These are phyloP conservation scores for Pituophis catenifer DNA, from an alignment of 2,113 vertebrate species.

Conservation along the genomic window DNA sequence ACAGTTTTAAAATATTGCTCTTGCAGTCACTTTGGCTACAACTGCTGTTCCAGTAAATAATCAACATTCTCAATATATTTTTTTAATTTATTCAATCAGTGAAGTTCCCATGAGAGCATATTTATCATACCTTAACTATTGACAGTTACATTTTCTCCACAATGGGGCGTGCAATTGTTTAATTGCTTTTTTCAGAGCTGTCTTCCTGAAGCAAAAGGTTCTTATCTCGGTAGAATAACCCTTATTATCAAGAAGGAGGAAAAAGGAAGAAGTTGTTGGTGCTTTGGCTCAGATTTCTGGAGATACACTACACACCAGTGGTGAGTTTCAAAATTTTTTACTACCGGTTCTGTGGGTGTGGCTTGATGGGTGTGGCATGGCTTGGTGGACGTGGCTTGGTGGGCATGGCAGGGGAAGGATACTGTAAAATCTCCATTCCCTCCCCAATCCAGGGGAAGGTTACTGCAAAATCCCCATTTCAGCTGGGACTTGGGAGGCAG, in stretches of 20 bases:
- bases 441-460: too few species aligned
- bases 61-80: not conserved
- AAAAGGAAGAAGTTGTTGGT: not conserved
- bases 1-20: not conserved
- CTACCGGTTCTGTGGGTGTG: too few species aligned
- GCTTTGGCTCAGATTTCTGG: not conserved
- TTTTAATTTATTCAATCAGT: not conserved
- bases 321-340: too few species aligned
- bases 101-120: not conserved
- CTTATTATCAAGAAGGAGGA: not conserved
- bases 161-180: not conserved
- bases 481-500: too few species aligned
- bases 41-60: not conserved
- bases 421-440: too few species aligned
- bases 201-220: constrained; percentile 8
- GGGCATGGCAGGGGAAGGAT: too few species aligned
- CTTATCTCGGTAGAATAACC: not conserved
- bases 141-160: constrained; percentile 16
- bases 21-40: not conserved
- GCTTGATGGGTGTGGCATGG: too few species aligned
- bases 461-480: too few species aligned
- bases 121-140: not conserved
- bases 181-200: not conserved
- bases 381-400: too few species aligned
- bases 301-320: not conserved